Percentiles rank a stretch among this genome's conserved stretches.
These are phyloP conservation scores for Pachycephus smyrnensis DNA, from an alignment of 2,888 invertebrate genomes.

Conservation along the genomic window DNA sequence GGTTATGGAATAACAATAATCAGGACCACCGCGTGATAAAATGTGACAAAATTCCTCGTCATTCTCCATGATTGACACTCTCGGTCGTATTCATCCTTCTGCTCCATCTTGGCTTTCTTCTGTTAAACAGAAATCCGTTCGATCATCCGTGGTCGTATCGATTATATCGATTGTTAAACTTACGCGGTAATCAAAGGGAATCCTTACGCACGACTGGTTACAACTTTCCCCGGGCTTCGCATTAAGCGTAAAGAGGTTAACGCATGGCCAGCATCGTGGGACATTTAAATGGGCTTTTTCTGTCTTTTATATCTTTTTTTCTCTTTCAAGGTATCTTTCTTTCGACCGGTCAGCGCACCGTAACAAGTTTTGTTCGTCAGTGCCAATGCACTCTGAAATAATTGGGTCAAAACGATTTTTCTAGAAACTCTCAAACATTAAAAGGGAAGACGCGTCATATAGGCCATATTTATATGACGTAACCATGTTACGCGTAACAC, in stretches of 20 bases:
- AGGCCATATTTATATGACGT: not conserved
- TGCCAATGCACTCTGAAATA: not conserved
- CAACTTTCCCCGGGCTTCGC: not conserved
- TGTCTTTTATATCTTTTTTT: not conserved
- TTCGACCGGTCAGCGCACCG: not conserved
- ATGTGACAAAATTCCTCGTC: not conserved
- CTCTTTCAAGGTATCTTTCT: not conserved
- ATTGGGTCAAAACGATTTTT: not conserved
- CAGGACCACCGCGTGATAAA: not conserved
- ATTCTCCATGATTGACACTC: not conserved
- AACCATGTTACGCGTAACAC: not conserved
- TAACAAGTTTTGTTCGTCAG: not conserved
- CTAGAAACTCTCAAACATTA: not conserved
- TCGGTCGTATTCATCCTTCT: not conserved
- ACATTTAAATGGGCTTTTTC: not conserved
- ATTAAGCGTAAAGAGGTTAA: not conserved
- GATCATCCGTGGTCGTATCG: not conserved
- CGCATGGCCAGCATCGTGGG: not conserved
- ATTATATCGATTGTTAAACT: not conserved
- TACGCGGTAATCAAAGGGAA: not conserved
- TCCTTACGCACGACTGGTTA: not conserved
- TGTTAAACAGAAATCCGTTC: not conserved
- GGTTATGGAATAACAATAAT: not conserved
- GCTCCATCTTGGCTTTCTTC: not conserved
- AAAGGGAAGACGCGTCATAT: not conserved